Evolutionary conservation across 2,113 vertebrate species (phyloP), one percentile per base, ranked within the genome.

Genomic region (Zapornia atra): DNA sequence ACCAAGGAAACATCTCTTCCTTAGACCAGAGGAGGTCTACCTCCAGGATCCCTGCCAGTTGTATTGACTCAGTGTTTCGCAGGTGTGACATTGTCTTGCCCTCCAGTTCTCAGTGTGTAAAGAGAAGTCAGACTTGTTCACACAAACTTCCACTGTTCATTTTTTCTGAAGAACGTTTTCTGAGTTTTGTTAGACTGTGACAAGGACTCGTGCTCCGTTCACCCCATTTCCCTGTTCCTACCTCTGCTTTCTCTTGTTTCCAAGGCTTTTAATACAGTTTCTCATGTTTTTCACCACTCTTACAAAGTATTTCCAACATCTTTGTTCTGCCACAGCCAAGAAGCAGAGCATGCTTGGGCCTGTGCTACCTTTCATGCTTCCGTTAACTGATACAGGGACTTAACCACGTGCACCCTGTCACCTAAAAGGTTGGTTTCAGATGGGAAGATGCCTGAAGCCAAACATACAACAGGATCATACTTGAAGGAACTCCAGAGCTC

Each of bases 11-110:
- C 8, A 2, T 57, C 53, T n/a, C 80, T 84, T 91, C 51, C 72
- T 89, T 33, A 54, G 36, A 53, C 53, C 44, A 26, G 63, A 87
- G 77, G 77, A 93, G 86, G 50, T 91, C 83, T 65, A 3, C 25
- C 24, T 57, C 50, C 92, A 92, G 77, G 91, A 94, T 89, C 44
- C n/a, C 54, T 92, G 65, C 84, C 83, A 91, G 8, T 59, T 82
- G 29, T 25, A 20, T 87, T 97, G 76, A 38, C 61, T 82, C 65
- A 29, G 57, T 46, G 5, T 79, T 82, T 89, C 91, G 88, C 91
- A 92, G 83, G 40, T 68, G 69, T 91, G 88, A 82, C 70, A 63
- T 94, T 92, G 88, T 26, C 53, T 79, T 89, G 86, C 80, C 83
- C 81, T 94, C 57, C 29, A n/a, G 1, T 76, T 82, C 82, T 83